Base-by-base conservation (phyloP, 2,113 vertebrate genomes). In the Odobenus rosmarus region DNA sequence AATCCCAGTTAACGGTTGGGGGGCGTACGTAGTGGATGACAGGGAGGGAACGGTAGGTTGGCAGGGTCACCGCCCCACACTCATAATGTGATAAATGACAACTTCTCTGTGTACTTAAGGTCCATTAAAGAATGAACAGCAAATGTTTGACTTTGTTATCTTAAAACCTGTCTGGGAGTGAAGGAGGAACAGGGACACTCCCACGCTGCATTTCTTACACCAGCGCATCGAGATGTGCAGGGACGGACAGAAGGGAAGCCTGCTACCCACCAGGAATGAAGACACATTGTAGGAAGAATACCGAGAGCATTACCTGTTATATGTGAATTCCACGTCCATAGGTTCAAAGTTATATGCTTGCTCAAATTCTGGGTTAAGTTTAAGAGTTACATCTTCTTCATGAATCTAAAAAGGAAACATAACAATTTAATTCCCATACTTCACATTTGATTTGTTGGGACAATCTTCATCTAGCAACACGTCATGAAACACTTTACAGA, bases 301-400 rank as follows among this genome's bases (percentile, higher is more conserved):
- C 2, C 0, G 1, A 13, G 4, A 59, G 57, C 28, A 1, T 86
- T 96, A 99, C 99, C 99, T 99, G 98, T 99, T 99, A 28, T 98
- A 99, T 2, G 99, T 98, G 92, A 99, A 99, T 92, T 99, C 99
- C 55, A 99, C 99, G 92, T 99, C 99, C 98, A 99, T 99, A 3
- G 99, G 99, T 95, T 99, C 99, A 23, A 97, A 99, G 19, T 99
- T 98, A 94, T 99, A 99, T 49, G 97, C n/a, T 23, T 96, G 98
- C 69, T 99, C 99, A 97, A 99, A 99, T 4, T 99, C 99, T 1
- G 98, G 79, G 90, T 99, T 99, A 71, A 99, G 98, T 71, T 99
- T 99, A 90, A 99, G 99, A 97, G 98, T 99, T 91, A 99, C 98
- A 3, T 99, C 99, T 93, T 99, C 99, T 14, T 99, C 98, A 28